These are phyloP conservation scores for Zaprionus camerounensis DNA, from an alignment of 1,140 invertebrate species.

Conservation along the genomic window DNA sequence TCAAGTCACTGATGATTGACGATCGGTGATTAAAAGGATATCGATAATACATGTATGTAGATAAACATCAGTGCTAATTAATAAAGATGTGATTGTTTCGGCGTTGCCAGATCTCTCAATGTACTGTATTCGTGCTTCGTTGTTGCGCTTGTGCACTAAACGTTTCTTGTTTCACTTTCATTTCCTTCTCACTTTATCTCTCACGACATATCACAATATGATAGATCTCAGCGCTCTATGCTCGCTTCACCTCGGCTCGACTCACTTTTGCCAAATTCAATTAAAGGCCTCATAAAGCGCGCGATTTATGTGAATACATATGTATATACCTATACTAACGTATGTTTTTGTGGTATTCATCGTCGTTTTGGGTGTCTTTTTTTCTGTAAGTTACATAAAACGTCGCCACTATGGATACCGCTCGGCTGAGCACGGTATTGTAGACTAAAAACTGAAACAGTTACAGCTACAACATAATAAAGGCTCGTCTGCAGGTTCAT, in stretches of 20 bases:
- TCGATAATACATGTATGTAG: too few species aligned
- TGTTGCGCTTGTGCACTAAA: not conserved
- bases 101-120: not conserved
- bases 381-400: slow-evolving; percentile 56
- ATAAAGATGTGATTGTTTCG: too few species aligned
- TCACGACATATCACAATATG: slow-evolving; percentile 36
- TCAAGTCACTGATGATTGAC: too few species aligned
- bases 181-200: slow-evolving; percentile 51
- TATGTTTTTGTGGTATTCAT: slow-evolving; percentile 16
- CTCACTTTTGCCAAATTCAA: slow-evolving; percentile 54
- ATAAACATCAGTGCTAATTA: too few species aligned
- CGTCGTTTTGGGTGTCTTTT: slow-evolving; percentile 18
- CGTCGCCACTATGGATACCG: slow-evolving; percentile 40
- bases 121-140: not conserved
- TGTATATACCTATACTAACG: not conserved
- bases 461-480: not conserved
- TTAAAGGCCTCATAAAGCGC: slow-evolving; percentile 60
- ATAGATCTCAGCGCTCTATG: slow-evolving; percentile 26
- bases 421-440: slow-evolving; percentile 45
- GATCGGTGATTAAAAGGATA: too few species aligned
- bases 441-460: slow-evolving; percentile 8
- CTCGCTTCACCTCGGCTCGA: slow-evolving; percentile 2
- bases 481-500: not conserved
- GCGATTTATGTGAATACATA: slow-evolving; percentile 24
- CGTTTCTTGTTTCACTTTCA: slow-evolving; percentile 46